Percentiles rank a stretch among this genome's conserved stretches.
Conservation (phyloP, 2,888 invertebrate species). For the Ophion costatus region DNA sequence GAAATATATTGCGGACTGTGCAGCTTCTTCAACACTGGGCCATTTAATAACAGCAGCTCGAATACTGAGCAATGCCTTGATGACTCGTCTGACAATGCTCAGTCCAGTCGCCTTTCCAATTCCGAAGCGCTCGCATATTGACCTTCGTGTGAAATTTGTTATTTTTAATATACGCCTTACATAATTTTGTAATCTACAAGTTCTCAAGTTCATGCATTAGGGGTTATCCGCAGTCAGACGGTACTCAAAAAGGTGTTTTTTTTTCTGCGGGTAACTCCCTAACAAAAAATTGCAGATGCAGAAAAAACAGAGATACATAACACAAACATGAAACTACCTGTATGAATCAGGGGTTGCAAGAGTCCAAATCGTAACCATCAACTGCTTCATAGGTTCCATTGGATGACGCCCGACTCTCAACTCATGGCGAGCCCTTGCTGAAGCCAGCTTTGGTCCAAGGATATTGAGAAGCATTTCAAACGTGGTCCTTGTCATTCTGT, state of each 20-base stretch:
- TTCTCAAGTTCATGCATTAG: too few relatives aligned
- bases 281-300: not conserved
- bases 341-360: slow-evolving; percentile 20
- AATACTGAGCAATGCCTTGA: slow-evolving; percentile 26
- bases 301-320: not conserved
- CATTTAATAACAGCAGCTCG: slow-evolving; percentile 19
- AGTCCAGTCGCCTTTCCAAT: slow-evolving; percentile 32
- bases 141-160: not conserved
- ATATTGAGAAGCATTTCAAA: too few relatives aligned
- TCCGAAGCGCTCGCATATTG: slow-evolving; percentile 7
- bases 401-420: too few relatives aligned
- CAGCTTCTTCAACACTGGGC: slow-evolving; percentile 34
- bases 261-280: too few relatives aligned
- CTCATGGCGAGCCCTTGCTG: too few relatives aligned
- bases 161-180: too few relatives aligned
- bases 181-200: too few relatives aligned
- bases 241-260: too few relatives aligned
- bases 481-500: too few relatives aligned
- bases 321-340: not conserved
- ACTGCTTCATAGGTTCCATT: too few relatives aligned
- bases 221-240: too few relatives aligned
- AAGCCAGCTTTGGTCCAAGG: too few relatives aligned
- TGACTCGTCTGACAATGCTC: slow-evolving; percentile 27
- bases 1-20: slow-evolving; percentile 6
- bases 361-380: slow-evolving; percentile 38